A percentile compares a stretch with the other conserved stretches of the same genome.
phyloP scores from a whole-genome alignment of 2,797 vertebrate genomes.

The Petrocephalus schoutedeni region DNA sequence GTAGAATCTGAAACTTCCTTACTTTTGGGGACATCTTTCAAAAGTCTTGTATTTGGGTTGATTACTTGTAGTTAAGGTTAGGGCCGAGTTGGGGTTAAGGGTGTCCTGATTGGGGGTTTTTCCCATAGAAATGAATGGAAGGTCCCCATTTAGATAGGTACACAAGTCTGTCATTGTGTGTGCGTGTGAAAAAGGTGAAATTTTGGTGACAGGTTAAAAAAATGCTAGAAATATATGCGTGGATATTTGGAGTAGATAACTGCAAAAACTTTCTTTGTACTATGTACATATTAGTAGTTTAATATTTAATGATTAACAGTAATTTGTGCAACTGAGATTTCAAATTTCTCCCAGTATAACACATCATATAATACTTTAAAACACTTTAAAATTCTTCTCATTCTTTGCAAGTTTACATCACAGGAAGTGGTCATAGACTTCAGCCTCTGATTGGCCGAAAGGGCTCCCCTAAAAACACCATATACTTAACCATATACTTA shows the following conservation, averaged over 20 bases:
- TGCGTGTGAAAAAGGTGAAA: background rate
- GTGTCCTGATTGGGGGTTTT: too few species aligned
- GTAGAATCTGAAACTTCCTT: too few species aligned
- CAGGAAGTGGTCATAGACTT: background rate
- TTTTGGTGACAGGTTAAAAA: background rate
- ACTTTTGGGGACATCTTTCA: too few species aligned
- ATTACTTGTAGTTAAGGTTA: too few species aligned
- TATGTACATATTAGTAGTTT: background rate
- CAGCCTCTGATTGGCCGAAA: background rate
- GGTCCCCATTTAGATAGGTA: too few species aligned
- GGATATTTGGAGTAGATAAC: background rate
- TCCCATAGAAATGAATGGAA: too few species aligned
- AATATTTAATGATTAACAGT: background rate
- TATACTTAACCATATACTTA: background rate
- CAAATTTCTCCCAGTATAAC: background rate
- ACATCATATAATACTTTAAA: too few species aligned
- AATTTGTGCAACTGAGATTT: background rate
- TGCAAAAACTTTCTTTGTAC: background rate
- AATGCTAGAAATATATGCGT: background rate
- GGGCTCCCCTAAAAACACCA: background rate
- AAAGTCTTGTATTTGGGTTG: too few species aligned
- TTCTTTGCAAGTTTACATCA: background rate
- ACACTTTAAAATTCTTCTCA: background rate
- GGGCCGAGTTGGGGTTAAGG: too few species aligned
- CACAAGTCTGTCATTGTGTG: too few species aligned